phyloP scores from a whole-genome alignment of 2,113 vertebrate species.

The Hylia prasina region DNA sequence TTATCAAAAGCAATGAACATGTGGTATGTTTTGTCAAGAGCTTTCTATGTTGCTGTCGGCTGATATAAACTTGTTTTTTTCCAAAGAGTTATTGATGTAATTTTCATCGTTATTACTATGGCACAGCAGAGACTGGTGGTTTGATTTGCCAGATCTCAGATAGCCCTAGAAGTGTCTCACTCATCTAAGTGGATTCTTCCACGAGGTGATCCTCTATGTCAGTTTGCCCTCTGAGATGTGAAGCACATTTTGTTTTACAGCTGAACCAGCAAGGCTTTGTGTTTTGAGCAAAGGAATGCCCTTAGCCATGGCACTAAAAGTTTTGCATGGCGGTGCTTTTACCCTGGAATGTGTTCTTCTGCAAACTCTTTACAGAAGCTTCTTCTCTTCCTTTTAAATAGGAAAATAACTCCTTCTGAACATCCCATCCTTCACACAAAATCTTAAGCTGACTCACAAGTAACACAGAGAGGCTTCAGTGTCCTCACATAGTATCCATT shows the following conservation, averaged over 20 bases:
- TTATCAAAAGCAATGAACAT: neutral
- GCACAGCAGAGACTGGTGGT: neutral
- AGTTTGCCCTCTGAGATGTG: neutral
- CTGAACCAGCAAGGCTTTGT: neutral
- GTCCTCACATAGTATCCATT: neutral
- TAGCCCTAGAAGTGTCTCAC: neutral
- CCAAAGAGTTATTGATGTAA: neutral
- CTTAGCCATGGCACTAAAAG: neutral
- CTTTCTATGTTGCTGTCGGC: constrained; percentile 7
- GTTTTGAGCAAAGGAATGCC: neutral
- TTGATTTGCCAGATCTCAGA: neutral
- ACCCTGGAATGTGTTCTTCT: neutral
- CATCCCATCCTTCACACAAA: neutral
- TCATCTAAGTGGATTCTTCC: neutral
- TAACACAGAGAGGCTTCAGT: neutral
- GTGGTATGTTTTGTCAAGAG: neutral
- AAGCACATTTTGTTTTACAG: neutral
- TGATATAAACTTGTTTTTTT: neutral
- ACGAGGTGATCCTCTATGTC: neutral
- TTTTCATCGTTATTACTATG: neutral
- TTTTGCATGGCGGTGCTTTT: neutral
- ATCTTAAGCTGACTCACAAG: neutral
- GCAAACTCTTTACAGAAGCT: neutral
- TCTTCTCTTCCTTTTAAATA: neutral
- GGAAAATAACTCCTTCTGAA: neutral